These are phyloP conservation scores for Megaceryle alcyon DNA, from an alignment of 2,797 vertebrate species.

Conservation along the genomic window DNA sequence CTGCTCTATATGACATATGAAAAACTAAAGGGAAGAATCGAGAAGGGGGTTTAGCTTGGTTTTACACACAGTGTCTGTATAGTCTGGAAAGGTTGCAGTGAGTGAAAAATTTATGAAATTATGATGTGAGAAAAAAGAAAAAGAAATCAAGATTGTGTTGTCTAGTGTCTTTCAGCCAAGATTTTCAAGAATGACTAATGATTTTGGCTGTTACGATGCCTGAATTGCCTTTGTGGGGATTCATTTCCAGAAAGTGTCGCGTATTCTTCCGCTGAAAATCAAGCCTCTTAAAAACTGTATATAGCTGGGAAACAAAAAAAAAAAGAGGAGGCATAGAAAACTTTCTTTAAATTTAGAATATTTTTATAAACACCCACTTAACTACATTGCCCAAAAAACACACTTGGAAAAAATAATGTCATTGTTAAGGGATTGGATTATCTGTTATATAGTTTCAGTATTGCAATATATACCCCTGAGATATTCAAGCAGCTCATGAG, in stretches of 20 bases:
- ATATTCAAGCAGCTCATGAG: background rate
- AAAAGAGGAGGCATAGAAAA: background rate
- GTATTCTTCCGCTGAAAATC: background rate
- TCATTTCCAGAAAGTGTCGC: background rate
- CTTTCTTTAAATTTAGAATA: background rate
- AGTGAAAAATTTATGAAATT: constrained; percentile 11
- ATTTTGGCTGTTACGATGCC: background rate
- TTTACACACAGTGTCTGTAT: background rate
- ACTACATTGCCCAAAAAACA: background rate
- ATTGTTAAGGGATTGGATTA: background rate
- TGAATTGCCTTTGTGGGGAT: background rate
- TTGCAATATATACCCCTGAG: background rate
- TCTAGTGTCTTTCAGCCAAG: background rate
- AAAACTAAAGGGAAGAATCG: background rate
- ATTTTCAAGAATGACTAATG: constrained; percentile 23
- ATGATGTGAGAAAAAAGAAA: background rate
- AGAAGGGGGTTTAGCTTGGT: background rate
- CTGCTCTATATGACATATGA: background rate
- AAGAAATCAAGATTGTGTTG: background rate
- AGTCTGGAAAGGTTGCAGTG: background rate
- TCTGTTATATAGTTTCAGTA: background rate
- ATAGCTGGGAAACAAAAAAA: background rate
- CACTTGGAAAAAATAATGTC: background rate
- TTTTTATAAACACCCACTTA: background rate
- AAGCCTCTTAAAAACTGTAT: background rate